These are phyloP conservation scores for Autographa pulchrina DNA, from an alignment of 2,888 invertebrate genomes.

Conservation along the genomic window DNA sequence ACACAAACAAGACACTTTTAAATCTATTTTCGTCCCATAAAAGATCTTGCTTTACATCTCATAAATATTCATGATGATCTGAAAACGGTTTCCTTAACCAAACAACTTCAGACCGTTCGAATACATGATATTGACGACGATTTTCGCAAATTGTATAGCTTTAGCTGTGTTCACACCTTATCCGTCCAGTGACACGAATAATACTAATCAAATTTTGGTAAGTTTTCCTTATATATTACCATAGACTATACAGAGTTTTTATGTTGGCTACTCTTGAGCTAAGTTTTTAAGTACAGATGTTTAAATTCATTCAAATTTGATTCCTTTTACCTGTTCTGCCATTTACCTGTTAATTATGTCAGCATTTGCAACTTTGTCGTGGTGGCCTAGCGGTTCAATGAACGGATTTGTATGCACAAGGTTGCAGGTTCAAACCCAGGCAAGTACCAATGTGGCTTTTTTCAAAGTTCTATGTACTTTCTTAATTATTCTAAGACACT, in stretches of 20 bases:
- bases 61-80: background rate
- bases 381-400: no score
- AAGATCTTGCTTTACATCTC: background rate
- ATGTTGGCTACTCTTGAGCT: background rate
- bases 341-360: no score
- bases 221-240: slow-evolving; percentile 80
- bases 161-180: slow-evolving; percentile 99
- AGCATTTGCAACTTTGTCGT: no score
- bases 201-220: slow-evolving; percentile 98
- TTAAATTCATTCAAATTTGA: no score
- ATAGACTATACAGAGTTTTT: background rate
- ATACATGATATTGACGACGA: slow-evolving; percentile 99
- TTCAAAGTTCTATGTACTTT: no score
- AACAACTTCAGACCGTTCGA: slow-evolving; percentile 96
- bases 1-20: background rate
- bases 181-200: slow-evolving; percentile 98
- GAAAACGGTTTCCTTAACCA: slow-evolving; percentile 59
- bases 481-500: no score
- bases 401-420: no score
- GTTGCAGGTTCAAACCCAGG: no score
- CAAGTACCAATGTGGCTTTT: no score
- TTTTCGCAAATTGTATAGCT: slow-evolving; percentile 99
- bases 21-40: slow-evolving; percentile 1
- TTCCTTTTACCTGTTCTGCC: no score
- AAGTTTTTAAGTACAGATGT: no score